Evolutionary conservation across 2,888 invertebrate species (phyloP).

Genomic region (Anoplius nigerrimus): DNA sequence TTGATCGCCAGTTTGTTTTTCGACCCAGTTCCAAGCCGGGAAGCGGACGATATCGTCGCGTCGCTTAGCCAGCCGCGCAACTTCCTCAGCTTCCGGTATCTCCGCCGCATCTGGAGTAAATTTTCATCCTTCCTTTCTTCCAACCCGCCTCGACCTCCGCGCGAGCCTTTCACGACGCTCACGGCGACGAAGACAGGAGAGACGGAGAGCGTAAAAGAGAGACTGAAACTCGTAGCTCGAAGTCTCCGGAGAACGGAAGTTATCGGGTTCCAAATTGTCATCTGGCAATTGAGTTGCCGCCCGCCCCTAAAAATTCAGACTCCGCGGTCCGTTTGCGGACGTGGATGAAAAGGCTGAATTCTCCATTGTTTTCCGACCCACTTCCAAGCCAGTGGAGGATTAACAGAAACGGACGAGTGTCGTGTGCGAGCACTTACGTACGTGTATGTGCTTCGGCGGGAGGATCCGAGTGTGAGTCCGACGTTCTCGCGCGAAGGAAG

Average conservation of each 20-base stretch:
- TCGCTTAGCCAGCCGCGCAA: not conserved
- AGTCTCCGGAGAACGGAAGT: too few species aligned
- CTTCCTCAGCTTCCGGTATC: not conserved
- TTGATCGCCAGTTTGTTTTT: slow-evolving; percentile 3
- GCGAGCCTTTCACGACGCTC: too few species aligned
- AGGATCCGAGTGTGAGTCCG: too few species aligned
- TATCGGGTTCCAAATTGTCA: too few species aligned
- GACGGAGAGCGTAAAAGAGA: too few species aligned
- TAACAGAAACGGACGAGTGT: slow-evolving; percentile 60
- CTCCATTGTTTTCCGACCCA: slow-evolving; percentile 67
- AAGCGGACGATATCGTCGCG: too few species aligned
- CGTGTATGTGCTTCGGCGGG: too few species aligned
- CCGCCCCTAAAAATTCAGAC: slow-evolving; percentile 44
- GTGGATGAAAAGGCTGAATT: slow-evolving; percentile 42
- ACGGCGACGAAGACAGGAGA: too few species aligned
- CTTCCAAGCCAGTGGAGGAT: slow-evolving; percentile 64
- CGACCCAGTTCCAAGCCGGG: slow-evolving; percentile 4
- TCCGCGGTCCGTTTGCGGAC: slow-evolving; percentile 9
- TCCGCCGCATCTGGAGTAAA: too few species aligned
- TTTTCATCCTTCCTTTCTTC: not conserved
- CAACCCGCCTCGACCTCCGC: not conserved
- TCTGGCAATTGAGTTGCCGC: slow-evolving; percentile 42
- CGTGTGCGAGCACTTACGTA: too few species aligned
- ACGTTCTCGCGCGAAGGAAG: too few species aligned
- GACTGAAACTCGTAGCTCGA: too few species aligned